Evolutionary conservation across 2,888 invertebrate species (phyloP).

Genomic region (Hyposoter dolosus): DNA sequence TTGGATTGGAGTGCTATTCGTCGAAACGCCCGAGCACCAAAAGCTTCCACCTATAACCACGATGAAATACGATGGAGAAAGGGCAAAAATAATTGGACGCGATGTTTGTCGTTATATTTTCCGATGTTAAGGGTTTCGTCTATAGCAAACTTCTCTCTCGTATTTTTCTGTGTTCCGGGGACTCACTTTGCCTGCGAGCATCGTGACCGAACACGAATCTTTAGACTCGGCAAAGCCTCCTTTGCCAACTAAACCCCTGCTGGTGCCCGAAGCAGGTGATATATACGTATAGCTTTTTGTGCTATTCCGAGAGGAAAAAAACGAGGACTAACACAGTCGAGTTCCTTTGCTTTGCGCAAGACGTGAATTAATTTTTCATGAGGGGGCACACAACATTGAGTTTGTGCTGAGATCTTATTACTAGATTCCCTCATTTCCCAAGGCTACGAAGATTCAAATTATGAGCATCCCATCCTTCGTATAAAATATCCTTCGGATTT

Average conservation of each 20-base stretch:
- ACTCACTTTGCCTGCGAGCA: conserved; percentile 57
- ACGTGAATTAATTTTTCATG: conserved; percentile 67
- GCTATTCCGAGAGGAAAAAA: conserved; percentile 29
- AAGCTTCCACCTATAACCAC: conserved; percentile 56
- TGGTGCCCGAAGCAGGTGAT: conserved; percentile 27
- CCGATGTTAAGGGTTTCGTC: conserved; percentile 65
- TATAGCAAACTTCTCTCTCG: conserved; percentile 45
- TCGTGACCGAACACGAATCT: conserved; percentile 50
- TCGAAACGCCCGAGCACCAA: conserved; percentile 73
- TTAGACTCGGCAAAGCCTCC: conserved; percentile 61
- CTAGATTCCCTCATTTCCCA: conserved; percentile 45
- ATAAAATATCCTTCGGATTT: conserved; percentile 66
- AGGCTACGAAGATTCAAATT: conserved; percentile 22
- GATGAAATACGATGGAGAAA: conserved; percentile 71
- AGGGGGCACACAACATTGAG: conserved; percentile 54
- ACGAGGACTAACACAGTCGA: conserved; percentile 22
- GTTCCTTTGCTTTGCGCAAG: conserved; percentile 29
- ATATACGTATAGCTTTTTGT: conserved; percentile 21
- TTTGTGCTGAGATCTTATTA: conserved; percentile 47
- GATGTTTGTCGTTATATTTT: conserved; percentile 80
- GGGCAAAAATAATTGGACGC: conserved; percentile 82
- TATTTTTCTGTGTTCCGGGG: conserved; percentile 44
- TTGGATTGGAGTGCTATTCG: conserved; percentile 79
- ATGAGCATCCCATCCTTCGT: conserved; percentile 3
- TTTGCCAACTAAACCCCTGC: conserved; percentile 48